Percentiles rank a stretch among this genome's conserved stretches.
Evolutionary conservation across 2,113 vertebrate genomes (phyloP).

Genomic region (Callaeas wilsoni): DNA sequence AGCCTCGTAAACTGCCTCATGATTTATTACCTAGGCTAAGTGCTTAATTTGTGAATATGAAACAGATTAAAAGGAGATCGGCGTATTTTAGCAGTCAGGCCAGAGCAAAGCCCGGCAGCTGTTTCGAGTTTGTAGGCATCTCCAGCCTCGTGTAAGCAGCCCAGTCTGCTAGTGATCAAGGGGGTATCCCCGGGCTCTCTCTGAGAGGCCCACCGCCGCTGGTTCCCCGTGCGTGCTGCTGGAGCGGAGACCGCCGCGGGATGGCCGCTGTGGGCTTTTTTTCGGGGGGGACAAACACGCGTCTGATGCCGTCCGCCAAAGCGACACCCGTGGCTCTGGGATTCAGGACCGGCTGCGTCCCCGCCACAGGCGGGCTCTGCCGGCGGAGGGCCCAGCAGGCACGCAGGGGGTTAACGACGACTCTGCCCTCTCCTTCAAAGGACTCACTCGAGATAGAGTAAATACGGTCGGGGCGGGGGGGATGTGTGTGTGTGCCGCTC

Average conservation of each 20-base stretch:
- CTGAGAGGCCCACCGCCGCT: background rate
- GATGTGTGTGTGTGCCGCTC: slow-evolving; percentile 10
- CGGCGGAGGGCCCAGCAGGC: slow-evolving; percentile 4
- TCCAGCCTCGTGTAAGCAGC: slow-evolving; percentile 67
- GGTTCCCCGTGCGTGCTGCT: background rate
- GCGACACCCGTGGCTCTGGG: background rate
- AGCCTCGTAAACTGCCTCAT: slow-evolving; percentile 76
- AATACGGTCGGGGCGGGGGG: slow-evolving; percentile 22
- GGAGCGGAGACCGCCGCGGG: background rate
- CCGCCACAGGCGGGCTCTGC: background rate
- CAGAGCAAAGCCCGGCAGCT: slow-evolving; percentile 75
- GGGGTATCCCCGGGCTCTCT: slow-evolving; percentile 28
- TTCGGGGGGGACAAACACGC: background rate
- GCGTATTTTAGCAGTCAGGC: slow-evolving; percentile 79
- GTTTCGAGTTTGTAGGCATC: slow-evolving; percentile 79
- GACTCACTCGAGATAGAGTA: slow-evolving; percentile 61
- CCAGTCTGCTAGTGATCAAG: slow-evolving; percentile 36
- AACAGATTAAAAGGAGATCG: slow-evolving; percentile 80
- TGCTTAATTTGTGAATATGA: slow-evolving; percentile 84
- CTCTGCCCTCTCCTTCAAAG: slow-evolving; percentile 52
- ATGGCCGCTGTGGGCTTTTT: background rate
- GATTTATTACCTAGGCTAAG: slow-evolving; percentile 83
- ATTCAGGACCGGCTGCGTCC: background rate
- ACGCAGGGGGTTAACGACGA: slow-evolving; percentile 68
- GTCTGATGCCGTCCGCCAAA: background rate